Evolutionary conservation across 2,888 invertebrate species (phyloP).

Genomic region (Sphaeridia pumilis): DNA sequence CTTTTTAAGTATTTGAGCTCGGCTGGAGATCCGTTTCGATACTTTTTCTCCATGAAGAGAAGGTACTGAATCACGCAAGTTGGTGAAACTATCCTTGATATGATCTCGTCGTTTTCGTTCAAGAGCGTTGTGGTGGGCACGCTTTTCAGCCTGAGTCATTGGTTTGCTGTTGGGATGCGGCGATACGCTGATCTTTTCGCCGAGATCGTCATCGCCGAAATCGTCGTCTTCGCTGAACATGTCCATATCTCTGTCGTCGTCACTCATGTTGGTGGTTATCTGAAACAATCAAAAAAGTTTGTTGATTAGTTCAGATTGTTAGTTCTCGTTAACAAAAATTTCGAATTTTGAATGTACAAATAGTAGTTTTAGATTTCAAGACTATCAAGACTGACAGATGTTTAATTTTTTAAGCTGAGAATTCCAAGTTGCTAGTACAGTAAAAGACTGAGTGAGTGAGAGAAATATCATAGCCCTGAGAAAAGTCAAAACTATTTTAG

Average conservation of each 20-base stretch:
- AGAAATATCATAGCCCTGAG: too few relatives aligned
- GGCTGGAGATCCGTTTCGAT: conserved; percentile 51
- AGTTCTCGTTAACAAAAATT: too few relatives aligned
- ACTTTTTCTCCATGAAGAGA: conserved; percentile 91
- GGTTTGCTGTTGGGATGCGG: conserved; percentile 26
- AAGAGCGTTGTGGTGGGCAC: conserved; percentile 97
- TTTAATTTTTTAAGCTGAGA: too few relatives aligned
- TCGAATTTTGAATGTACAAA: too few relatives aligned
- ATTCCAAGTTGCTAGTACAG: too few relatives aligned
- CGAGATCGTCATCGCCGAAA: conserved; percentile 31
- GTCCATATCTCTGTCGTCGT: conserved; percentile 89
- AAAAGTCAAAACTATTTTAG: too few relatives aligned
- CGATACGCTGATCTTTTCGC: conserved; percentile 27
- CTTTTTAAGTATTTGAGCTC: conserved; percentile 95
- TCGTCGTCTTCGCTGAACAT: conserved; percentile 66
- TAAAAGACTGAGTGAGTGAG: too few relatives aligned
- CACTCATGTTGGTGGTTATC: conserved; percentile 80
- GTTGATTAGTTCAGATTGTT: too few relatives aligned
- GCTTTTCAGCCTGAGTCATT: conserved; percentile 63
- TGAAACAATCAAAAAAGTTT: too few relatives aligned
- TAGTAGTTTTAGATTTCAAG: too few relatives aligned
- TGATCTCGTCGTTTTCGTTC: conserved; percentile 95
- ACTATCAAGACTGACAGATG: too few relatives aligned
- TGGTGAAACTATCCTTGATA: conserved; percentile 96
- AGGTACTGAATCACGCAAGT: conserved; percentile 87